A percentile compares a stretch with the other conserved stretches of the same genome.
phyloP scores from a whole-genome alignment of 2,113 vertebrate species.

The Ameiurus melas region DNA sequence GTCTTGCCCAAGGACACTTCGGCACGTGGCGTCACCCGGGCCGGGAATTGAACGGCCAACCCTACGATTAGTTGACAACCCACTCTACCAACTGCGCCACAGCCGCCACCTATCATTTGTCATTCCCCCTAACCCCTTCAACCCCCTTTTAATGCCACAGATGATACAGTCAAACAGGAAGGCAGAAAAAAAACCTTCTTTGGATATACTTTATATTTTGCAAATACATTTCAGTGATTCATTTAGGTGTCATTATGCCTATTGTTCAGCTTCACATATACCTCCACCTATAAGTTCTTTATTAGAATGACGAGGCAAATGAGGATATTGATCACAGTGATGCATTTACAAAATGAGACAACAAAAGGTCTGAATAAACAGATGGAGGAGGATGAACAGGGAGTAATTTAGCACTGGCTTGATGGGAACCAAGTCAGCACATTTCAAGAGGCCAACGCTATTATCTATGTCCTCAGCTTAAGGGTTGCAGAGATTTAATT shows the following conservation, averaged over 20 bases:
- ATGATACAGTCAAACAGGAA: not conserved
- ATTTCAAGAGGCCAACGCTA: constrained; percentile 24
- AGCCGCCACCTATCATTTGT: not conserved
- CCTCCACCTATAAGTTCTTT: constrained; percentile 38
- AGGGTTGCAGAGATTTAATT: constrained; percentile 12
- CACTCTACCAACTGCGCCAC: too few species aligned
- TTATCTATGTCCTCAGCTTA: constrained; percentile 21
- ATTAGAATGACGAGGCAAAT: constrained; percentile 47
- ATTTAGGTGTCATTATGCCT: not conserved
- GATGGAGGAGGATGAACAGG: constrained; percentile 33
- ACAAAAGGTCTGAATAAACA: constrained; percentile 47
- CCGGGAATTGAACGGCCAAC: too few species aligned
- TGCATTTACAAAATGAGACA: constrained; percentile 56
- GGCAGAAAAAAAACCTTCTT: not conserved
- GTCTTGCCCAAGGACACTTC: too few species aligned
- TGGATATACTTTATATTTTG: not conserved
- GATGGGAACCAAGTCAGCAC: constrained; percentile 50
- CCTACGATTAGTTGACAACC: too few species aligned
- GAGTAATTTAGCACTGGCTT: constrained; percentile 45
- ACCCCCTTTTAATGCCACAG: not conserved
- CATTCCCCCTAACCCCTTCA: not conserved
- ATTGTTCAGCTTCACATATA: constrained; percentile 10
- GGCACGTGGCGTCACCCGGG: too few species aligned
- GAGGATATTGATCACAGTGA: constrained; percentile 53
- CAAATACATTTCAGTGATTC: not conserved